Evolutionary conservation across 2,113 vertebrate genomes (phyloP), one percentile per base, ranked within the genome.

Genomic region (Panthera leo): DNA sequence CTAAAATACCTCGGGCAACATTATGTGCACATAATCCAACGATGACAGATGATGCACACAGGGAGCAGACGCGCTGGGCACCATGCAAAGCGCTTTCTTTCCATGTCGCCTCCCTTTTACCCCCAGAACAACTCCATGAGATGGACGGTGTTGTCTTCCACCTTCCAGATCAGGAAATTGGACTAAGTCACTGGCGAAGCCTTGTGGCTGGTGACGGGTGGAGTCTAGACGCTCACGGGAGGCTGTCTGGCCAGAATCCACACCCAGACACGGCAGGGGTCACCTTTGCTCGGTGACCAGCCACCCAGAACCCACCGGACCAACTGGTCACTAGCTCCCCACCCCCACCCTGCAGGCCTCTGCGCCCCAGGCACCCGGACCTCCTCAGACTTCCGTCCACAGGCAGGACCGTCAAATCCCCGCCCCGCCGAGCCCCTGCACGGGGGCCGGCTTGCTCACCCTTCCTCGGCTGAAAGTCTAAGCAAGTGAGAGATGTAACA

Each of bases 31-130:
- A 3, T 0, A 58, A 68, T 3, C 48, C 45, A 39, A 5, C 16
- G 1, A 55, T 29, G 34, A 16, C 21, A 16, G 10, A 5, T 1
- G 5, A 19, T 21, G 5, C 36, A 5, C 14, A 23, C 42, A 0
- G 31, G 1, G 12, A 4, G 16, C 9, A 3, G 11, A 14, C 6
- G 11, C 14, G 5, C 68, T 48, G 39, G 42, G 58, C 58, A 13
- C 34, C 16, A 12, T 4, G 61, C 16, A 4, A 4, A 21, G 23
- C 1, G n/a, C n/a, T 65, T 51, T 8, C n/a, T 90, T 51, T 8
- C 61, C 12, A 11, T 45, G 51, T 53, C 23, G 39, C 51, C 7
- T 25, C 63, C 55, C 7, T 39, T 73, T 85, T 9, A 19, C 53
- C 16, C 34, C 63, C 80, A 15, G 27, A 82, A 73, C 82, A 23